These are phyloP conservation scores for Denticeps clupeoides DNA, from an alignment of 2,797 vertebrate species.

Conservation along the genomic window DNA sequence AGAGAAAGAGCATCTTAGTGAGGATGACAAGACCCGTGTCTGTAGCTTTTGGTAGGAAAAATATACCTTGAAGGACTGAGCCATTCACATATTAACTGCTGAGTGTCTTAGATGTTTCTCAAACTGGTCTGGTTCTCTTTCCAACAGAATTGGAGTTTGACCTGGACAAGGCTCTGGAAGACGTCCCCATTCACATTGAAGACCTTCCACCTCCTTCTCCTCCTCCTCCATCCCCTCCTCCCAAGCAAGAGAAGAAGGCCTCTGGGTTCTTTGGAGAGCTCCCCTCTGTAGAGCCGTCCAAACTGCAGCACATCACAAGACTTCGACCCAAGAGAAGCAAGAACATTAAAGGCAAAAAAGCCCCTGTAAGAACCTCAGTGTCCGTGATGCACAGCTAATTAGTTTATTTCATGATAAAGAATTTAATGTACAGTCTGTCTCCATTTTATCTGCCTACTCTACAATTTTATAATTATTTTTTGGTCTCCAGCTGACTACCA, in stretches of 20 bases:
- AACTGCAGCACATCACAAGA: slow-evolving; percentile 84
- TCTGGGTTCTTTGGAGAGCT: slow-evolving; percentile 61
- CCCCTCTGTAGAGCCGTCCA: slow-evolving; percentile 63
- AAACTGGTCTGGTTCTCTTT: neutral
- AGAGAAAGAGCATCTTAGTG: slow-evolving; percentile 93
- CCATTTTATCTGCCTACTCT: too few relatives aligned
- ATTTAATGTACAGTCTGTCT: too few relatives aligned
- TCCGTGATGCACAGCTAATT: neutral
- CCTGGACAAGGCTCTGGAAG: slow-evolving; percentile 87
- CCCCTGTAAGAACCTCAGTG: slow-evolving; percentile 51
- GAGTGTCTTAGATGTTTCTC: neutral
- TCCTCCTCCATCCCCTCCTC: slow-evolving; percentile 27
- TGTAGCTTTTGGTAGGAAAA: slow-evolving; percentile 79
- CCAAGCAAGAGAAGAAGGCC: slow-evolving; percentile 52
- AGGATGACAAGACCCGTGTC: slow-evolving; percentile 91
- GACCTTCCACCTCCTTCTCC: slow-evolving; percentile 59
- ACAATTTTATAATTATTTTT: too few relatives aligned
- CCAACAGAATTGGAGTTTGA: slow-evolving; percentile 91
- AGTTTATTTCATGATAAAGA: neutral
- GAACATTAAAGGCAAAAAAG: slow-evolving; percentile 70
- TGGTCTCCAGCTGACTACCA: neutral
- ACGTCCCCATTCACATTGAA: slow-evolving; percentile 82
- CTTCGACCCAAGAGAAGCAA: slow-evolving; percentile 75
- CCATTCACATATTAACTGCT: neutral
- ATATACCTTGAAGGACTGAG: too few relatives aligned